Base-by-base conservation (phyloP, 2,888 invertebrate species). In the Mythimna pallens region DNA sequence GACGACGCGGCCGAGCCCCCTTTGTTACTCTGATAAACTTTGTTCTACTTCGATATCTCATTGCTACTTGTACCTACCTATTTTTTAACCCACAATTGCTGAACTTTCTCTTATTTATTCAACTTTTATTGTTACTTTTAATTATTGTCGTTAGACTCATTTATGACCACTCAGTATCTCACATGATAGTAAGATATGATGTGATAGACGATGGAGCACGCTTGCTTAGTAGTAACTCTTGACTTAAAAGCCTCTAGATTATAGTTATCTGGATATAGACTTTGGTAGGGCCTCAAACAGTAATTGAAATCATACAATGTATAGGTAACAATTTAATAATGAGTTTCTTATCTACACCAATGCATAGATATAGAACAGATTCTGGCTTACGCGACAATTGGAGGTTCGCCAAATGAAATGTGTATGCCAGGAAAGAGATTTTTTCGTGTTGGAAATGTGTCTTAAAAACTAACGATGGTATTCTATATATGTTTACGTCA, bases 1-100 rank as follows among this genome's bases (percentile, higher is more conserved):
- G 84, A 86, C 83, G 85, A 83, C 58, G 67, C 69, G 65, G 88
- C 14, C 89, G 86, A 89, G 89, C 88, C 88, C 85, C 86, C 82
- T 67, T 65, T 80, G 57, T 79, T 69, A 57, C 72, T 65, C 64
- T 72, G 85, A 88, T 87, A 86, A 89, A 86, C 83, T 85, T 65
- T 82, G 85, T 74, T 77, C 87, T 59, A 74, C 68, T 73, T 81
- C 64, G 64, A 87, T 86, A 89, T 88, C 86, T 72, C 73, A 58
- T 17, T 54, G 65, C 67, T 65, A 64, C 71, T 76, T 63, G 47
- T 64, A 81, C n/a, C n/a, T 62, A 81, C 50, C 8, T 52, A 52
- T n/a, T 73, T 75, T 78, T 70, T 59, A 58, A 61, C 54, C 17
- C 50, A 47, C 40, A 52, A n/a, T 43, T 58, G 54, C 55, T 70